Conservation (phyloP, 2,797 vertebrate genomes). For the Lophius americanus region DNA sequence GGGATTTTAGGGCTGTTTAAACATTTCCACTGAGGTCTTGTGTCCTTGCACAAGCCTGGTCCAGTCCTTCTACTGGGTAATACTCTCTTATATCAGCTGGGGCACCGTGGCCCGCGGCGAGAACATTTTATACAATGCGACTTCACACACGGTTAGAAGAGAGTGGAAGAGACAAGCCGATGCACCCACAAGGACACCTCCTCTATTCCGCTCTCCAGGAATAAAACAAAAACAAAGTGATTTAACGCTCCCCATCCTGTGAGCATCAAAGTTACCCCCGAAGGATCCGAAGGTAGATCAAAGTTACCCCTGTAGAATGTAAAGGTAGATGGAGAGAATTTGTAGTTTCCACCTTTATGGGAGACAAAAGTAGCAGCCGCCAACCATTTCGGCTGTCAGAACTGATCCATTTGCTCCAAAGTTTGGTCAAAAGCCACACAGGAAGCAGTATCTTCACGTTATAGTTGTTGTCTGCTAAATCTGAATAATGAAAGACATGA, state of each 20-base stretch:
- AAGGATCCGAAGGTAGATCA: too few relatives aligned
- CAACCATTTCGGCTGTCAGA: too few relatives aligned
- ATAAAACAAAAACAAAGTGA: constrained; percentile 17
- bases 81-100: constrained; percentile 60
- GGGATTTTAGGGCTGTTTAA: constrained; percentile 15
- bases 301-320: background rate
- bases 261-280: constrained; percentile 13
- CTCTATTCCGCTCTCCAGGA: constrained; percentile 22
- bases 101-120: constrained; percentile 38
- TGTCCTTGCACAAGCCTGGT: background rate
- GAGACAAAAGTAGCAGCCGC: background rate
- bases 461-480: background rate
- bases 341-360: constrained; percentile 14
- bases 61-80: constrained; percentile 27
- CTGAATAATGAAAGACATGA: background rate
- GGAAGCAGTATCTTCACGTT: background rate
- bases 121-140: constrained; percentile 40
- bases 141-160: constrained; percentile 51
- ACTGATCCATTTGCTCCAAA: background rate
- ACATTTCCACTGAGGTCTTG: constrained; percentile 15
- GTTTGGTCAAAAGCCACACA: background rate
- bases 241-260: constrained; percentile 22
- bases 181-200: constrained; percentile 25
- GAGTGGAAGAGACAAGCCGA: constrained; percentile 56
- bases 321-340: constrained; percentile 18